Conservation (phyloP, 2,888 invertebrate genomes). For the Drosophila atripex region DNA sequence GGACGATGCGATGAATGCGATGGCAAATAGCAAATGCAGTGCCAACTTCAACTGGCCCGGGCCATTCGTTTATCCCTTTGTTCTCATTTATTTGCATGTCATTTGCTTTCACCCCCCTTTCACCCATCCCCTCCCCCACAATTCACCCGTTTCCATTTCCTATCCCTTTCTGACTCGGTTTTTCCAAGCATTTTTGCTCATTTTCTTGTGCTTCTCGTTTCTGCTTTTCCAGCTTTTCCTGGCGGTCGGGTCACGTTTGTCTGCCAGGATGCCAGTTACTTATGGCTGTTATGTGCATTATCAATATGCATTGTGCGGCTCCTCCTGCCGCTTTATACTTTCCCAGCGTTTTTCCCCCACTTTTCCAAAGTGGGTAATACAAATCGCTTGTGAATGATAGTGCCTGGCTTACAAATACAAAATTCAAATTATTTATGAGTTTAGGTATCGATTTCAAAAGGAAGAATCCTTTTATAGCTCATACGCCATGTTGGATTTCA, state of each 20-base stretch:
- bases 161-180: conserved; percentile 3
- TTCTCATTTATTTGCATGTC: conserved; percentile 78
- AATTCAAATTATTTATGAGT: conserved; percentile 26
- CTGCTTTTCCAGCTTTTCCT: conserved; percentile 3
- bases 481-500: background rate
- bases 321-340: conserved; percentile 51
- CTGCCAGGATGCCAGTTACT: conserved; percentile 72
- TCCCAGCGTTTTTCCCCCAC: conserved; percentile 41
- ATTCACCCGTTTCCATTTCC: conserved; percentile 3
- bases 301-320: conserved; percentile 73
- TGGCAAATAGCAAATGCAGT: conserved; percentile 50
- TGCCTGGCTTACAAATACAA: background rate
- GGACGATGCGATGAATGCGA: conserved; percentile 23
- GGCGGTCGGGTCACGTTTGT: conserved; percentile 67
- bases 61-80: conserved; percentile 78
- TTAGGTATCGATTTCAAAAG: background rate
- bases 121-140: conserved; percentile 7
- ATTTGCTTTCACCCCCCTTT: conserved; percentile 55
- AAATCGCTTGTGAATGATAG: conserved; percentile 19
- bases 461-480: background rate
- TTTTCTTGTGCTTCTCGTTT: conserved; percentile 28
- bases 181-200: conserved; percentile 6
- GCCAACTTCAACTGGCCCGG: conserved; percentile 44
- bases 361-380: conserved; percentile 42
- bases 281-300: conserved; percentile 76